phyloP scores from a whole-genome alignment of 2,797 vertebrate genomes.

The Synanceia verrucosa region DNA sequence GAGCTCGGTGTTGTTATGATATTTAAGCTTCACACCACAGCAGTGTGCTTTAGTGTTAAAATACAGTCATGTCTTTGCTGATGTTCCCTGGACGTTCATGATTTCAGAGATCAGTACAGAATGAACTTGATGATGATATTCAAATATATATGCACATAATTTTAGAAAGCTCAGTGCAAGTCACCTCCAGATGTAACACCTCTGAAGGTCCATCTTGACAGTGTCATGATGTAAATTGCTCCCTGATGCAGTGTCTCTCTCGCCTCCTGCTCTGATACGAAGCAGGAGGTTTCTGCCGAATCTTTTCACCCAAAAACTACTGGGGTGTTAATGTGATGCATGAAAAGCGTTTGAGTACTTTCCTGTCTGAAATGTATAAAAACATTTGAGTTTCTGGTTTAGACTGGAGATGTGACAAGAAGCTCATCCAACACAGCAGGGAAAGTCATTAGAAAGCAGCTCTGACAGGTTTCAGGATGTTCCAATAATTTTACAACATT shows the following conservation, averaged over 20 bases:
- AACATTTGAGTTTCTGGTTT: constrained; percentile 27
- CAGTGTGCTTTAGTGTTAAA: not conserved
- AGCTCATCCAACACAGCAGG: constrained; percentile 37
- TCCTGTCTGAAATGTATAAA: constrained; percentile 19
- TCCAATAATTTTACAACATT: constrained; percentile 42
- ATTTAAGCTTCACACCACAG: constrained; percentile 18
- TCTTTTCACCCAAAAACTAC: constrained; percentile 24
- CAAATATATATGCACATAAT: constrained; percentile 69
- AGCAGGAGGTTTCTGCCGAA: constrained; percentile 25
- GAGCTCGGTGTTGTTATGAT: constrained; percentile 10
- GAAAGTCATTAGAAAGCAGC: constrained; percentile 51
- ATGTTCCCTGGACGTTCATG: constrained; percentile 39
- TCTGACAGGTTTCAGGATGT: constrained; percentile 44
- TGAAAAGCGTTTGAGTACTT: constrained; percentile 21
- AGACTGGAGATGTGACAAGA: constrained; percentile 30
- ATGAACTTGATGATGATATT: constrained; percentile 65
- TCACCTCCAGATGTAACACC: constrained; percentile 73
- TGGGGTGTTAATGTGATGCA: constrained; percentile 7
- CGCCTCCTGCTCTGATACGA: constrained; percentile 47
- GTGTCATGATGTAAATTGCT: constrained; percentile 75
- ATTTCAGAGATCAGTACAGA: constrained; percentile 41
- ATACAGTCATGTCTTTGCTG: constrained; percentile 35
- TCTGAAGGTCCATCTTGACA: constrained; percentile 65
- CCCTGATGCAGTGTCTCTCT: constrained; percentile 62
- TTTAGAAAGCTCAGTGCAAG: constrained; percentile 55